Base-by-base conservation (phyloP, 2,113 vertebrate genomes). In the Anhinga rufa region DNA sequence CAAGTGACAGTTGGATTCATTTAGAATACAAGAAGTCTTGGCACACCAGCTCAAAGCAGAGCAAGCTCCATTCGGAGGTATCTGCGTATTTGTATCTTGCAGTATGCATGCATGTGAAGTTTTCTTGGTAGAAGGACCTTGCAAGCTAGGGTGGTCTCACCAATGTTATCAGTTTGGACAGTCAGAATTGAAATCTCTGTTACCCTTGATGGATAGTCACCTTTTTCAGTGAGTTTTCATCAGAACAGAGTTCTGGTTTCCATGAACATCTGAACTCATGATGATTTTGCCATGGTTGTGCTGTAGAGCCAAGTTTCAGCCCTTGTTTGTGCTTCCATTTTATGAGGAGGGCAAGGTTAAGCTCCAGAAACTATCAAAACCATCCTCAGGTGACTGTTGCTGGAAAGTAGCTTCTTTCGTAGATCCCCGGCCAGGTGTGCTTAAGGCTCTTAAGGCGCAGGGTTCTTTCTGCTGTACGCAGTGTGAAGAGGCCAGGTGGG, bases 11-110 rank as follows among this genome's bases (percentile, higher is more conserved):
- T 6, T 29, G 38, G 25, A 16, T 10, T 32, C 9, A 1, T 4
- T 21, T 8, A 29, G 38, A 34, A 4, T 12, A 10, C 12, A n/a
- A 24, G 32, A 24, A 24, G 31, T 17, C 21, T 42, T 42, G 40
- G 26, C 22, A 40, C 29, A 8, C 16, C 12, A 6, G 31, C 44
- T 31, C 17, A 4, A 31, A 29, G 25, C 32, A 8, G 62, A 34
- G 16, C 0, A 3, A 10, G 11, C 18, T 58, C 7, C 6, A 1
- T 42, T 65, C 18, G 9, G 44, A 40, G 17, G 10, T 22, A 4
- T 0, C 17, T 40, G 32, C 3, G 0, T 29, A 7, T 25, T 17
- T 28, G 9, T 22, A 1, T 66, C 12, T 28, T 29, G 20, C 31
- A 4, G 48, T 16, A 2, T 18, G 38, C 26, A 25, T 28, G 18